Conservation (phyloP, 2,797 vertebrate species). For the Emydoidea blandingii region DNA sequence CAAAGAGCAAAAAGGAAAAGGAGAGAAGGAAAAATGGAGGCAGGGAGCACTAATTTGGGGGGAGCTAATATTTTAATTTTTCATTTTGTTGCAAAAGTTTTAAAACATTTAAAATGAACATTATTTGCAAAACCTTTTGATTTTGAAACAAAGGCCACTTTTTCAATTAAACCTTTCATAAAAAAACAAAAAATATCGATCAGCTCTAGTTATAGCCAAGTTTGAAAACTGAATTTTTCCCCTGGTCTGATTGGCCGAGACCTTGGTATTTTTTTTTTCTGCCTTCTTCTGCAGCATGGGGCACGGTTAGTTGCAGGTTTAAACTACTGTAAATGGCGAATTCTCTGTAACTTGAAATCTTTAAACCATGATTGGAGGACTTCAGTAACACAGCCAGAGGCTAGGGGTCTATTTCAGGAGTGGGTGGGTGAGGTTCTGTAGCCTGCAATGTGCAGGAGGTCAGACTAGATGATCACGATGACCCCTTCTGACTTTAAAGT, state of each 20-base stretch:
- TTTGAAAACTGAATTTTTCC: slow-evolving; percentile 14
- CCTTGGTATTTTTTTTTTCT: too few species aligned
- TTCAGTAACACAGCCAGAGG: too few species aligned
- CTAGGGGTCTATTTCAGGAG: too few species aligned
- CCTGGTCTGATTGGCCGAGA: neutral
- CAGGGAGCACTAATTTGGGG: neutral
- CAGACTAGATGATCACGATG: too few species aligned
- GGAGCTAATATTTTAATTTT: neutral
- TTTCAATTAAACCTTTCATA: neutral
- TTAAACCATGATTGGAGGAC: too few species aligned
- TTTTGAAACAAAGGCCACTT: slow-evolving; percentile 14
- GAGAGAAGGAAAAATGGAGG: neutral
- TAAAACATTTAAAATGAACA: neutral
- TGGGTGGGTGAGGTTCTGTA: too few species aligned
- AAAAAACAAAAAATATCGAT: neutral
- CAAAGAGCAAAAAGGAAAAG: neutral
- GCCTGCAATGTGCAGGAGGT: too few species aligned
- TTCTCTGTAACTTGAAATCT: too few species aligned
- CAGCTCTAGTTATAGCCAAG: neutral
- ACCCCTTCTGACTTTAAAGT: too few species aligned
- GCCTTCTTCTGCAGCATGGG: too few species aligned
- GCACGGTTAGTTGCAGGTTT: too few species aligned
- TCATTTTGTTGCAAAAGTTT: neutral
- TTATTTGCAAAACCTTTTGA: neutral
- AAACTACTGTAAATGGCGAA: too few species aligned